Evolutionary conservation across 2,888 invertebrate species (phyloP).

Genomic region (Brachyopa scutellaris): DNA sequence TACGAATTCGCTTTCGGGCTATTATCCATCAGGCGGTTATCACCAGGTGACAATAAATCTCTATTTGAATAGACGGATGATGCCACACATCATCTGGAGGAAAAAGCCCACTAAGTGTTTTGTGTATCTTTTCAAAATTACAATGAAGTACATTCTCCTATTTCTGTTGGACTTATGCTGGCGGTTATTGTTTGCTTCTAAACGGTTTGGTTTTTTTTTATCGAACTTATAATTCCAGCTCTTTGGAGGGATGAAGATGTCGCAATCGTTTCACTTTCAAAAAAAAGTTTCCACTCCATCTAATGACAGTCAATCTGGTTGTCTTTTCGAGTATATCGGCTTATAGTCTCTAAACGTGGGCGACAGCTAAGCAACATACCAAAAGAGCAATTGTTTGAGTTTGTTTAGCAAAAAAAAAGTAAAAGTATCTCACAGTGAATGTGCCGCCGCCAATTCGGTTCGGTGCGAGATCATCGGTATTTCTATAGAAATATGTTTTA

Average conservation of each 20-base stretch:
- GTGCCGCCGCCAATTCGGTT: neutral
- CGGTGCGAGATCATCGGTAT: neutral
- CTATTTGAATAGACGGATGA: neutral
- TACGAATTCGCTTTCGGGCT: slow-evolving; percentile 6
- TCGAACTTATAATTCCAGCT: neutral
- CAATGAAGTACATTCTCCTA: neutral
- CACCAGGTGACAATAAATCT: slow-evolving; percentile 10
- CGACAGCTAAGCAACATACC: no score
- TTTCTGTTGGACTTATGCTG: slow-evolving; percentile 20
- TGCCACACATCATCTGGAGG: neutral
- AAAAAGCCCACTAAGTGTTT: neutral
- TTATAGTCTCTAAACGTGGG: slow-evolving; percentile 9
- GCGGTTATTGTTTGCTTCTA: slow-evolving; percentile 6
- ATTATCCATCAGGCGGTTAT: neutral
- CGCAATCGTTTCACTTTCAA: slow-evolving; percentile 36
- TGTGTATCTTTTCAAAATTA: neutral
- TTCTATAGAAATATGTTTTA: neutral
- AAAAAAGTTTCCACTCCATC: slow-evolving; percentile 1
- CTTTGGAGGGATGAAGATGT: no score
- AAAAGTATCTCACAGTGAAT: slow-evolving; percentile 10
- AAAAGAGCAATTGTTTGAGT: slow-evolving; percentile 12
- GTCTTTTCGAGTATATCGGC: neutral
- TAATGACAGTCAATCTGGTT: neutral
- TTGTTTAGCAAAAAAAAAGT: slow-evolving; percentile 1
- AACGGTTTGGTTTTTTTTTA: slow-evolving; percentile 21